phyloP scores from a whole-genome alignment of 2,888 invertebrate species.

The Terebella lapidaria region DNA sequence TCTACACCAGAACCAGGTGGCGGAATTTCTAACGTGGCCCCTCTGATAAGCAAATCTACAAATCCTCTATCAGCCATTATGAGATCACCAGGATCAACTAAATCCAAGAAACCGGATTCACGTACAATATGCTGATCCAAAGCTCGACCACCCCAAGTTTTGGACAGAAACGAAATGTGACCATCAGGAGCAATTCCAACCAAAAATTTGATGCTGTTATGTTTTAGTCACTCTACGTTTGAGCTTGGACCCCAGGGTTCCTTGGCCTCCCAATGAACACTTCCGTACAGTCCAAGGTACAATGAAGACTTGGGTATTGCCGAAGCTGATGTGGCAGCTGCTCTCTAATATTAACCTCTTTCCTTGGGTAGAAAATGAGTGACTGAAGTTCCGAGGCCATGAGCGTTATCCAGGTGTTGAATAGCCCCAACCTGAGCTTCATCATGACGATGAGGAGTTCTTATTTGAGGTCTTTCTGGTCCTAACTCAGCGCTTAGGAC shows the following conservation, averaged over 20 bases:
- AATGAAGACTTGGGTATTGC: constrained; percentile 7
- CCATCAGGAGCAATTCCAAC: constrained; percentile 23
- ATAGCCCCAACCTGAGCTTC: constrained; percentile 9
- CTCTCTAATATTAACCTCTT: not conserved
- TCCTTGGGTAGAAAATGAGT: constrained; percentile 7
- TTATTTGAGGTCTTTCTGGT: not conserved
- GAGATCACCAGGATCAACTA: constrained; percentile 8
- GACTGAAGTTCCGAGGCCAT: constrained; percentile 2
- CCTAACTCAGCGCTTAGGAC: no score
- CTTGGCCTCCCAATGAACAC: constrained; percentile 22
- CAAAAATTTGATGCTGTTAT: constrained; percentile 25
- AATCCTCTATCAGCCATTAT: constrained; percentile 28
- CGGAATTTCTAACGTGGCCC: constrained; percentile 20
- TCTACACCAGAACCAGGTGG: constrained; percentile 22
- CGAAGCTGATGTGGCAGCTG: constrained; percentile 3
- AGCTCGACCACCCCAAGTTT: constrained; percentile 21
- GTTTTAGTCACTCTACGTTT: constrained; percentile 26
- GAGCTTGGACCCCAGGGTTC: constrained; percentile 18
- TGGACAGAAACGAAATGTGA: constrained; percentile 18
- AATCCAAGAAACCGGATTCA: constrained; percentile 20
- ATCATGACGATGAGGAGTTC: constrained; percentile 12
- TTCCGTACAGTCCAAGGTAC: constrained; percentile 17
- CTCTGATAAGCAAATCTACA: constrained; percentile 17
- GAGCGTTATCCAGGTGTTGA: constrained; percentile 9
- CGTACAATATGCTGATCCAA: constrained; percentile 22